Evolutionary conservation across 2,113 vertebrate genomes (phyloP), one percentile per base, ranked within the genome.

Genomic region (Ammodytes dubius): DNA sequence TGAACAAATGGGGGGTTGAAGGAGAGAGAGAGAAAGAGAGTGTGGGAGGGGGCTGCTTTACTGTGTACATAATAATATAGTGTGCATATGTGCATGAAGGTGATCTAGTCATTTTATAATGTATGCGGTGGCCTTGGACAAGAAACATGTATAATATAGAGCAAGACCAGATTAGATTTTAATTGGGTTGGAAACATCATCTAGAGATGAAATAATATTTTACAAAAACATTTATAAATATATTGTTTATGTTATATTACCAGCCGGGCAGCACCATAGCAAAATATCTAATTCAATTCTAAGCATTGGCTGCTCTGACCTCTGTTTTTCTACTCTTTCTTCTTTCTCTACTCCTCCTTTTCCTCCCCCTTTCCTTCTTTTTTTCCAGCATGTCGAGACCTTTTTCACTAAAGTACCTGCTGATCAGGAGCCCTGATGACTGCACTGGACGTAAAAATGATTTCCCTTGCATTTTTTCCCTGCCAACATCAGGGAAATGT

Each of bases 11-110:
- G 53, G 69, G 64, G 65, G 42, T 60, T 86, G 81, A 83, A 85
- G 78, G 81, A 82, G 63, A 90, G 58, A 46, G 63, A 90, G 58
- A 46, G 74, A 74, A 50, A 82, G 63, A 90, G 58, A 46, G 74
- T 71, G 54, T 84, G 49, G 56, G 69, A 69, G 70, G 70, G 76
- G 81, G 61, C 37, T 65, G 82, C 43, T 77, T 88, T 88, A 64
- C 79, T 79, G 60, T 89, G 79, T 86, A 80, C 72, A 79, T 86
- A 75, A 86, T 84, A 70, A 86, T 84, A 74, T 50, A 72, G 79
- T 89, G 90, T 89, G 88, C 88, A 90, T 71, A 84, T 88, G 89
- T 86, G 89, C 92, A 92, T 90, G 91, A 91, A 91, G 89, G 87
- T 90, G 86, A 92, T 88, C 77, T 73, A 82, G 81, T 83, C 82